Base-by-base conservation (phyloP, 1,140 invertebrate species). In the Scaptomyza montana region DNA sequence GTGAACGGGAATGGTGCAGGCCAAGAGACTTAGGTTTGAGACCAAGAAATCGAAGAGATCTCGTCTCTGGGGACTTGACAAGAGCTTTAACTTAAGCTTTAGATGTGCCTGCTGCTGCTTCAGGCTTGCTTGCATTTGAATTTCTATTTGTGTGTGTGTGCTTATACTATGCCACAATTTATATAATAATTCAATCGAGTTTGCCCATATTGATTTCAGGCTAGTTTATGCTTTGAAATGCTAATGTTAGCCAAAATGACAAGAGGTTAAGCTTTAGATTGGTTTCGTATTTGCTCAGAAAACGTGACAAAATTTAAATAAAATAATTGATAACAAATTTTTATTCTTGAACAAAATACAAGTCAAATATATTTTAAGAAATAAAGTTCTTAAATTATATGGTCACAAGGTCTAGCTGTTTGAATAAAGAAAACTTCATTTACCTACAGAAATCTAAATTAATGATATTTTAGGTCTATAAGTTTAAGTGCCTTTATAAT, bases 171-270 rank as follows among this genome's bases (percentile, higher is more conserved):
- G 21, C 21, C 68, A 59, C 69, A 85, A 87, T 87, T 82, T 80
- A 62, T 64, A 81, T 69, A 81, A 86, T 87, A 86, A 86, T 82
- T 86, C 78, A 87, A 87, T 82, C 81, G 66, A 61, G 70, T 59
- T 36, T 72, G 70, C 36, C 66, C 70, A 66, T 85, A 78, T 70
- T 33, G 33, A 36, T 81, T 74, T 78, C 43, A 28, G 59, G 28
- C 51, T 71, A 57, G 70, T 68, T 77, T 73, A 67, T 46, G 45
- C 73, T 72, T 71, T 71, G 28, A 75, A 72, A 71, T 71, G 68
- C 36, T 71, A 71, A 65, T 51, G 51, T 39, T 41, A 21, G 9
- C 33, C 60, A 47, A 61, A n/a, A 43, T 43, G 39, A 9, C 1
- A 43, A 45, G 39, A 5, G 28, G 57, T 30, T 46, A 10, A 10